phyloP scores from a whole-genome alignment of 2,797 vertebrate species.

The Pelobates cultripes region DNA sequence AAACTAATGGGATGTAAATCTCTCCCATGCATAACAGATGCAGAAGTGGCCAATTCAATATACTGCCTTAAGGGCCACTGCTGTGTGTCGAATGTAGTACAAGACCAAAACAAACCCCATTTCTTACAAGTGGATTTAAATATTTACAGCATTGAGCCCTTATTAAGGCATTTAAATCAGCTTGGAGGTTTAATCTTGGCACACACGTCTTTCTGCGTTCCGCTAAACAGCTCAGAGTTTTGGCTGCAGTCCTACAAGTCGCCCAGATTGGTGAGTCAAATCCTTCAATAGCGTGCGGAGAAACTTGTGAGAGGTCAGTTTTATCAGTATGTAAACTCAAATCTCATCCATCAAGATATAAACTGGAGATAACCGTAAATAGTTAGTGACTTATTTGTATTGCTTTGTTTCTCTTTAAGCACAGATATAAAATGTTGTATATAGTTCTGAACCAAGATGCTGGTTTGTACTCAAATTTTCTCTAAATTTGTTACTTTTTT shows the following conservation, averaged over 20 bases:
- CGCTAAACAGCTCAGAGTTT: constrained; percentile 38
- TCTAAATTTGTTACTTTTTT: too few relatives aligned
- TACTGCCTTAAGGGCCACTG: background rate
- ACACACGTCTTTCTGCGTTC: constrained; percentile 21
- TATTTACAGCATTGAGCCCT: constrained; percentile 50
- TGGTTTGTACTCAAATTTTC: too few relatives aligned
- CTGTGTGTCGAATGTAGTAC: background rate
- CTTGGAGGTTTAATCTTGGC: constrained; percentile 50
- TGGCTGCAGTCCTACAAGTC: constrained; percentile 26
- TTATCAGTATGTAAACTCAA: background rate
- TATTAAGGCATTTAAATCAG: constrained; percentile 53
- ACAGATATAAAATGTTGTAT: background rate
- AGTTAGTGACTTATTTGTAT: background rate
- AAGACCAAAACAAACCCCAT: constrained; percentile 43
- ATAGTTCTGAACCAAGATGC: too few relatives aligned
- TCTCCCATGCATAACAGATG: background rate
- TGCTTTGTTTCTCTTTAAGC: background rate
- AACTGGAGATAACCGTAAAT: background rate
- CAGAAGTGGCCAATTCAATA: background rate
- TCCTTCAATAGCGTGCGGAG: constrained; percentile 10
- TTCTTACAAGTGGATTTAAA: constrained; percentile 52
- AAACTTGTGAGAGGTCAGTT: constrained; percentile 10
- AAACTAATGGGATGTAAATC: background rate
- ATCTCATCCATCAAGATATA: background rate
- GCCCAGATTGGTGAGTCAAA: constrained; percentile 36